Evolutionary conservation across 2,888 invertebrate species (phyloP).

Genomic region (Tachina fera): DNA sequence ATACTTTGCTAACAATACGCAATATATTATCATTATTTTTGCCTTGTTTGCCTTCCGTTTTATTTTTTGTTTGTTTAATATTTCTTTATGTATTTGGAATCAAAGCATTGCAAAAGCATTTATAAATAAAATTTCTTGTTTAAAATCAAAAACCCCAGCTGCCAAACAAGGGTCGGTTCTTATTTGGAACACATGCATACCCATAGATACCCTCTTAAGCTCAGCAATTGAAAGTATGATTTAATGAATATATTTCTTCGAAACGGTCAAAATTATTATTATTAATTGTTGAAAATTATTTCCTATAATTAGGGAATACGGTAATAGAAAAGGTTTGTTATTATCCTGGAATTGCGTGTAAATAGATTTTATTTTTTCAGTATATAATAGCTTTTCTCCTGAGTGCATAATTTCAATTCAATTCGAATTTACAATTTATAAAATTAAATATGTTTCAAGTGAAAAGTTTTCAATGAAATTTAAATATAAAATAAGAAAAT

Average conservation of each 20-base stretch:
- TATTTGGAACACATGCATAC: constrained; percentile 6
- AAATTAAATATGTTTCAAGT: no score
- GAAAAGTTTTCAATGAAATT: no score
- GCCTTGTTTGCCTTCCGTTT: constrained; percentile 60
- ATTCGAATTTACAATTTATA: no score
- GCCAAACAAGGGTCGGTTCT: constrained; percentile 39
- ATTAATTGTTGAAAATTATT: no score
- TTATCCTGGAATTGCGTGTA: no score
- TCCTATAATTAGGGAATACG: no score
- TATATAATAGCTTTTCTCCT: no score
- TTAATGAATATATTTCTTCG: not conserved
- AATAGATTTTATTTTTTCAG: no score
- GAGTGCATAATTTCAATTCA: no score
- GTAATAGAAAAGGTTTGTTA: no score
- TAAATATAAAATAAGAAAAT: no score
- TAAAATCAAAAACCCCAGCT: constrained; percentile 47
- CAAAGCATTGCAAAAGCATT: constrained; percentile 49
- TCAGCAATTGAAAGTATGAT: not conserved
- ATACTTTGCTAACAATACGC: constrained; percentile 61
- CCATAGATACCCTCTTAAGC: constrained; percentile 5
- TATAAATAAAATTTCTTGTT: constrained; percentile 54
- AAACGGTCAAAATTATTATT: not conserved
- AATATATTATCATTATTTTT: constrained; percentile 70
- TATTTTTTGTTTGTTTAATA: constrained; percentile 31
- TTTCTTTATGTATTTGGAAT: constrained; percentile 46